Conservation (phyloP, 2,113 vertebrate species). For the Lycocorax pyrrhopterus region DNA sequence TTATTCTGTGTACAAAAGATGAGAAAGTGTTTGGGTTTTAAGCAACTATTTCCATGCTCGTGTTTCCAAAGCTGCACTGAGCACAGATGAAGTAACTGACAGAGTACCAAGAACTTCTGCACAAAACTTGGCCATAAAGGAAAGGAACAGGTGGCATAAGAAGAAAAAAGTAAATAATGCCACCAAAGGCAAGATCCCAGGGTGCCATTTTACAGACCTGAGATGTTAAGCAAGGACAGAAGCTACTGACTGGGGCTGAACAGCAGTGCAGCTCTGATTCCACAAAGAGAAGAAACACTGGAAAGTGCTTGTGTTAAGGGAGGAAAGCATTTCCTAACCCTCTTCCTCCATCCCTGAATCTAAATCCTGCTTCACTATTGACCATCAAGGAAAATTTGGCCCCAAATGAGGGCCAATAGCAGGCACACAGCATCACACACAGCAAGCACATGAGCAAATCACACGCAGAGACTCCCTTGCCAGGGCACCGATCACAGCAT, state of each 20-base stretch:
- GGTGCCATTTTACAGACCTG: neutral
- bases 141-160: neutral
- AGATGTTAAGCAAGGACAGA: neutral
- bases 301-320: neutral
- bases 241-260: neutral
- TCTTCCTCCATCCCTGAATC: too few relatives aligned
- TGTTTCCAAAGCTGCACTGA: neutral
- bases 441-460: neutral
- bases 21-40: neutral
- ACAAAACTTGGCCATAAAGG: neutral
- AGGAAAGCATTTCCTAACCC: neutral
- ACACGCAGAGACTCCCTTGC: too few relatives aligned
- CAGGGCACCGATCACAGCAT: neutral
- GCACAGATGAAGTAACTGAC: neutral
- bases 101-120: neutral
- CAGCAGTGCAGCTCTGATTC: neutral
- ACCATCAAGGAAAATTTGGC: neutral
- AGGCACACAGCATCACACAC: neutral
- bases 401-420: neutral
- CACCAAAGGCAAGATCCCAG: neutral
- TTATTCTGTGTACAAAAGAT: neutral
- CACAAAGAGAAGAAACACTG: neutral
- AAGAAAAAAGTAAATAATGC: neutral
- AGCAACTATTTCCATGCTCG: fast-evolving
- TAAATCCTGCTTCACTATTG: neutral